phyloP scores from a whole-genome alignment of 2,888 invertebrate genomes.

The Sesia apiformis region DNA sequence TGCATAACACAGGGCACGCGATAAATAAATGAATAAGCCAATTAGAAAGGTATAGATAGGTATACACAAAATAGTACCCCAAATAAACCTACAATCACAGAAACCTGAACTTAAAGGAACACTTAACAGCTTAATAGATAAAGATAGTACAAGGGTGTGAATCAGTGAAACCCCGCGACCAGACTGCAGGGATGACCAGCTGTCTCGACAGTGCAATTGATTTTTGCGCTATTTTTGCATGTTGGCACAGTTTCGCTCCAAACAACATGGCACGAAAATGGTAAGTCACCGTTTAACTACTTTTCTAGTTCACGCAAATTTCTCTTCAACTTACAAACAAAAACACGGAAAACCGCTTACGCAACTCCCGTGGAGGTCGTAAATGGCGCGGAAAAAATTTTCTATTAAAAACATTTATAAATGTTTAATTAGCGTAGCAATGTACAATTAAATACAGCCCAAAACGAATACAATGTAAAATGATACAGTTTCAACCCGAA shows the following conservation, averaged over 20 bases:
- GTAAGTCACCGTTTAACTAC: slow-evolving; percentile 8
- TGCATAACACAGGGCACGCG: background rate
- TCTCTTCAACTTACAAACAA: background rate
- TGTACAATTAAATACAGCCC: no score
- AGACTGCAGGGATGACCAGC: slow-evolving; percentile 46
- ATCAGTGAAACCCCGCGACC: slow-evolving; percentile 34
- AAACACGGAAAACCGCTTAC: background rate
- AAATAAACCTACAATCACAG: no score
- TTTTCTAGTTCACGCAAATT: slow-evolving; percentile 1
- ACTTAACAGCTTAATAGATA: background rate
- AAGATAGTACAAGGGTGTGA: slow-evolving; percentile 27
- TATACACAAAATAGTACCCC: background rate
- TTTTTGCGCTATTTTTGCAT: slow-evolving; percentile 65
- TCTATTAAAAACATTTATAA: no score
- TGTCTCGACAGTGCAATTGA: slow-evolving; percentile 52
- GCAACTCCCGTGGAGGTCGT: background rate
- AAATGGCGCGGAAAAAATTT: no score
- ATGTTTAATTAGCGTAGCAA: no score
- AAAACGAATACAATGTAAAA: no score
- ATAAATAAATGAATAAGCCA: background rate
- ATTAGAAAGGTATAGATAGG: background rate
- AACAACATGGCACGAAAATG: slow-evolving; percentile 5
- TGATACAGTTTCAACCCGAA: no score
- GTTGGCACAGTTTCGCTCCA: slow-evolving; percentile 41
- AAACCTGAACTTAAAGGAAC: background rate